A percentile compares a stretch with the other conserved stretches of the same genome.
Conservation (phyloP, 1,140 invertebrate species). For the Drosophila mayri region DNA sequence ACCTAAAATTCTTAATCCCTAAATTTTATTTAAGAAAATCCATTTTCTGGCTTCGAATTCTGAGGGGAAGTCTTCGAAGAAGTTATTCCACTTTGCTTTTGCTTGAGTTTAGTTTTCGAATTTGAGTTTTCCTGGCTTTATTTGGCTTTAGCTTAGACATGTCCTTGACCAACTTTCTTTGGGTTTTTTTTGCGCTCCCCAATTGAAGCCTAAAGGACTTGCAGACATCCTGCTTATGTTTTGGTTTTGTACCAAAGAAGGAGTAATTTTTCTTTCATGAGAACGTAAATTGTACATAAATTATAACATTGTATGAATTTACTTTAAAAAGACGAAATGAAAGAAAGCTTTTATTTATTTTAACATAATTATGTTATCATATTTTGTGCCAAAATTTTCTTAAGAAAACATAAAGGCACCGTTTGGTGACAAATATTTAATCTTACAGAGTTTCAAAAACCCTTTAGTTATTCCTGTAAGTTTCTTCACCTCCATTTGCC, state of each 20-base stretch:
- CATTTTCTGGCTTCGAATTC: background rate
- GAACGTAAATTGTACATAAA: background rate
- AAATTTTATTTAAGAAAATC: background rate
- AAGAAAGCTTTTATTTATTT: too few relatives aligned
- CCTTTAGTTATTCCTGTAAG: too few relatives aligned
- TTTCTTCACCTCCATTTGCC: background rate
- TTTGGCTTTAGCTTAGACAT: conserved; percentile 27
- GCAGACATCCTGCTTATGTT: too few relatives aligned
- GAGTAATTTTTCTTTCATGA: background rate
- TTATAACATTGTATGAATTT: background rate
- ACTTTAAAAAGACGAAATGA: background rate
- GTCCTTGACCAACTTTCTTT: conserved; percentile 71
- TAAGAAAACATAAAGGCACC: too few relatives aligned
- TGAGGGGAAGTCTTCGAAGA: conserved; percentile 34
- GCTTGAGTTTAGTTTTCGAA: conserved; percentile 10
- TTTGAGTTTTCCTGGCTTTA: background rate
- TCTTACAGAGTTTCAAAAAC: too few relatives aligned
- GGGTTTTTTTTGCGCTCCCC: background rate
- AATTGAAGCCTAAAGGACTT: too few relatives aligned
- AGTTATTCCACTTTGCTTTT: background rate
- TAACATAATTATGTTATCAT: too few relatives aligned
- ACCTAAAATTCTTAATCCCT: accelerated
- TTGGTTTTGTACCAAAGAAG: too few relatives aligned
- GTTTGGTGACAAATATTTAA: too few relatives aligned
- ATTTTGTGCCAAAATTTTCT: too few relatives aligned